These are phyloP conservation scores for Ovis aries DNA, from an alignment of 2,113 vertebrate species.

Conservation along the genomic window DNA sequence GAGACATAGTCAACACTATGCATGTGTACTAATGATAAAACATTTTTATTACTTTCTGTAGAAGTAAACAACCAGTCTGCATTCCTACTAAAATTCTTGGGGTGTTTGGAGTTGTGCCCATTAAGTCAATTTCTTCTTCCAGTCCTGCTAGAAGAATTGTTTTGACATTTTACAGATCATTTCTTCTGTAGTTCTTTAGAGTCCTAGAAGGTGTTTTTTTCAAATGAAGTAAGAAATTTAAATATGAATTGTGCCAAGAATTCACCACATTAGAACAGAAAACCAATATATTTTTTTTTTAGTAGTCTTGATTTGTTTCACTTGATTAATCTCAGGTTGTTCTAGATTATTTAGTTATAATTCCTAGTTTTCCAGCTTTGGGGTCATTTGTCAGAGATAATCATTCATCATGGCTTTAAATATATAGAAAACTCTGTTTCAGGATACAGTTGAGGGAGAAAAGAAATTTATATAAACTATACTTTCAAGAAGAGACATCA, in stretches of 20 bases:
- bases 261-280: not conserved
- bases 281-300: not conserved
- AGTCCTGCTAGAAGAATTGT: conserved; percentile 33
- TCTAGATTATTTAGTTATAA: not conserved
- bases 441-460: not conserved
- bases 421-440: not conserved
- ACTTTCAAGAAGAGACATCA: not conserved
- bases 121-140: not conserved
- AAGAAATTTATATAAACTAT: not conserved
- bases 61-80: conserved; percentile 20
- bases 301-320: not conserved
- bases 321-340: not conserved
- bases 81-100: conserved; percentile 22
- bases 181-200: conserved; percentile 4
- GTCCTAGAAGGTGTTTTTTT: not conserved
- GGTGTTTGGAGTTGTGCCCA: conserved; percentile 8
- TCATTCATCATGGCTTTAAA: not conserved
- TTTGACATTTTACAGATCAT: conserved; percentile 35
- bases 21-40: not conserved
- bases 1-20: conserved; percentile 1
- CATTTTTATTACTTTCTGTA: conserved; percentile 8
- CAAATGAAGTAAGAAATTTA: conserved; percentile 7
- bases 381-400: not conserved
- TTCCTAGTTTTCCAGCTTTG: not conserved
- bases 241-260: not conserved